phyloP scores from a whole-genome alignment of 2,113 vertebrate species.

The Psilopogon haemacephalus region DNA sequence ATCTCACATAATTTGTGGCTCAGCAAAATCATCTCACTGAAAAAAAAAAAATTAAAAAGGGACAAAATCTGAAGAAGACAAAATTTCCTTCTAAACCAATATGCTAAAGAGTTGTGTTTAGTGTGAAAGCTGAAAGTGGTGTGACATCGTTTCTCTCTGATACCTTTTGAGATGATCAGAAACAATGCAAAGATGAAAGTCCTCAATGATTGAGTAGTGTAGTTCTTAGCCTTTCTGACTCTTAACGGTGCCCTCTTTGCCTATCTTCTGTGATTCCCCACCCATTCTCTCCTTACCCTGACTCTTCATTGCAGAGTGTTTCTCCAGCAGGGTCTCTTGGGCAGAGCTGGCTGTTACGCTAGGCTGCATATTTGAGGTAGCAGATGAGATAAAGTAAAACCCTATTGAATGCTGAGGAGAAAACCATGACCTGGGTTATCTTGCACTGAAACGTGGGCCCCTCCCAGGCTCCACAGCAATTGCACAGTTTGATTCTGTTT shows the following conservation, averaged over 20 bases:
- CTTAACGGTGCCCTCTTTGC: background rate
- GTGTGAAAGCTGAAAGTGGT: background rate
- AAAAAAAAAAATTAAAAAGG: background rate
- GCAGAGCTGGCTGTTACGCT: background rate
- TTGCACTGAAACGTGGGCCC: background rate
- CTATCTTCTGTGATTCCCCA: background rate
- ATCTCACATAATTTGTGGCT: background rate
- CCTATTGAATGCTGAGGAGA: background rate
- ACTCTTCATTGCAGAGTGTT: background rate
- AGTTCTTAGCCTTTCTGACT: background rate
- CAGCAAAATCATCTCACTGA: background rate
- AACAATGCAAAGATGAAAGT: background rate
- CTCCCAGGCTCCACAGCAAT: background rate
- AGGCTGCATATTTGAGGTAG: background rate
- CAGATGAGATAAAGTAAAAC: background rate
- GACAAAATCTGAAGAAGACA: background rate
- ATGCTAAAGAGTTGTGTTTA: background rate
- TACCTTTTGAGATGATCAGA: background rate
- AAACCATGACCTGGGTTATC: background rate
- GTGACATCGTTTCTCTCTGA: background rate
- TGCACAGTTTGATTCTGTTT: background rate
- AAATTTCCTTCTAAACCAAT: background rate
- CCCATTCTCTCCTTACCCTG: background rate
- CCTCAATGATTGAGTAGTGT: background rate
- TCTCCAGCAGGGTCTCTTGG: background rate